phyloP scores from a whole-genome alignment of 1,140 invertebrate genomes.

The Drosophila erecta region DNA sequence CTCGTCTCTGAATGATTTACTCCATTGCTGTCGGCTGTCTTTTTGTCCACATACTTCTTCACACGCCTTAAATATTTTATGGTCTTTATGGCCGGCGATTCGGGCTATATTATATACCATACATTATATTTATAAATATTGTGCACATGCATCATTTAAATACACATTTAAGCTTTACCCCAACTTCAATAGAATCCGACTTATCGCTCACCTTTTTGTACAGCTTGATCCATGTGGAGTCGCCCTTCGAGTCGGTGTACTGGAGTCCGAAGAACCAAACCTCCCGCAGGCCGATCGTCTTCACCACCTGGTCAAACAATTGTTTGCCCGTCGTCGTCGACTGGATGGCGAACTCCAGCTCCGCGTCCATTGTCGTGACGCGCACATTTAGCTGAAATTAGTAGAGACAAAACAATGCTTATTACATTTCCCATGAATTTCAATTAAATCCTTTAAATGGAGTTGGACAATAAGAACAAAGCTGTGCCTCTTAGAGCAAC shows the following conservation, averaged over 20 bases:
- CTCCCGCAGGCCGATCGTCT: constrained; percentile 99
- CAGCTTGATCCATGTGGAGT: constrained; percentile 99
- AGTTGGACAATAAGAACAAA: too few species aligned
- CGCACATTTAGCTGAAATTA: constrained; percentile 96
- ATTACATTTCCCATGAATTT: background rate
- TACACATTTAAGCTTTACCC: background rate
- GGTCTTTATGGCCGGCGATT: constrained; percentile 82
- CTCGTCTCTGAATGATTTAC: constrained; percentile 64
- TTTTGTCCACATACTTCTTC: constrained; percentile 84
- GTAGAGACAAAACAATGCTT: background rate
- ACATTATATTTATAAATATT: background rate
- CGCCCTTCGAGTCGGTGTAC: constrained; percentile 99
- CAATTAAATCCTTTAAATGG: too few species aligned
- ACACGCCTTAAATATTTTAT: constrained; percentile 84
- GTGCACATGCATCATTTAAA: background rate
- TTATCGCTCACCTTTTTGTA: constrained; percentile 96
- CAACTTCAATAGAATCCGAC: too few species aligned
- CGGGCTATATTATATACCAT: constrained; percentile 58
- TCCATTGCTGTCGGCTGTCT: constrained; percentile 71
- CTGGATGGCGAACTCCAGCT: constrained; percentile 99
- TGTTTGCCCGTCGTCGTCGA: constrained; percentile 99
- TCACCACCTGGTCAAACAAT: constrained; percentile 99
- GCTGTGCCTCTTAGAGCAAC: too few species aligned
- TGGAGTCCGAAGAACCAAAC: constrained; percentile 99
- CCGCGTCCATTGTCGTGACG: constrained; percentile 99